phyloP scores from a whole-genome alignment of 2,797 vertebrate species.

The Pangasius krempfi region DNA sequence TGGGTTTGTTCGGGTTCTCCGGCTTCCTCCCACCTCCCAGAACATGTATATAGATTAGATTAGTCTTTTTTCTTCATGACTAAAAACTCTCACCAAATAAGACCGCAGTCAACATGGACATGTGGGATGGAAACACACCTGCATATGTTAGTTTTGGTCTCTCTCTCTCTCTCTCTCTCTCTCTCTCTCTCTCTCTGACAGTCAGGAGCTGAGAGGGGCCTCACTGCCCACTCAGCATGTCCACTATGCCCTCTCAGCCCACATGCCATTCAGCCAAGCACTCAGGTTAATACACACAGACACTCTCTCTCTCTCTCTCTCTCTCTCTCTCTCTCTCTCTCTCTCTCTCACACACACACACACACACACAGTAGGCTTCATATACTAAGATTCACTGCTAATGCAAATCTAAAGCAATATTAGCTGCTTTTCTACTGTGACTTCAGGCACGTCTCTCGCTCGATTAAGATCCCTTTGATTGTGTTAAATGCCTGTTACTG shows the following conservation, averaged over 20 bases:
- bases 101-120: conserved; percentile 16
- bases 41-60: not conserved
- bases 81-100: not conserved
- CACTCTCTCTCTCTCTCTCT: too few relatives aligned
- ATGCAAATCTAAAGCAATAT: not conserved
- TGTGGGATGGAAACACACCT: conserved; percentile 10
- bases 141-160: not conserved
- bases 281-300: conserved; percentile 15
- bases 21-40: not conserved
- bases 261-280: conserved; percentile 53
- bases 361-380: not conserved
- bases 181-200: conserved; percentile 40
- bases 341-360: not conserved
- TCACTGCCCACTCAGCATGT: conserved; percentile 53
- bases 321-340: too few relatives aligned
- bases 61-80: not conserved
- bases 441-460: conserved; percentile 11
- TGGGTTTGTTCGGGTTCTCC: not conserved
- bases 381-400: not conserved
- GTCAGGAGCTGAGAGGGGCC: conserved; percentile 41
- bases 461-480: conserved; percentile 19
- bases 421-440: not conserved
- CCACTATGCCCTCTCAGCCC: conserved; percentile 38
- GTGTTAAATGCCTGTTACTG: conserved; percentile 7
- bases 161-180: conserved; percentile 56